Conservation (phyloP, 2,797 vertebrate species). For the Sebastes jordani region DNA sequence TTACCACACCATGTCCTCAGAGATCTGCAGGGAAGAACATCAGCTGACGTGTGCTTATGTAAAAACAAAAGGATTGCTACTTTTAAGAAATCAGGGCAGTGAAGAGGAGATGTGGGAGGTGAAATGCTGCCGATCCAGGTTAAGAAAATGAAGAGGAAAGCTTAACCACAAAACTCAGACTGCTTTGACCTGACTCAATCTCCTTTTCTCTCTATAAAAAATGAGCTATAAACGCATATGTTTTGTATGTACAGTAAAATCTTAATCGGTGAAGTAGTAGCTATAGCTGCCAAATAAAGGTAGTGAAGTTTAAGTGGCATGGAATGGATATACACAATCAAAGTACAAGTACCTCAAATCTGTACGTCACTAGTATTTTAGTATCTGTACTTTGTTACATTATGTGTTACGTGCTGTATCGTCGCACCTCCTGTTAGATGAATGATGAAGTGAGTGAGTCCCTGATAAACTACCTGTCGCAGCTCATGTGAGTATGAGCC, state of each 20-base stretch:
- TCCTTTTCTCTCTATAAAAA: neutral
- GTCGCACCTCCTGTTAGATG: neutral
- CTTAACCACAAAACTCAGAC: neutral
- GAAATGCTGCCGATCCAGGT: neutral
- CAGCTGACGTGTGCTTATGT: too few relatives aligned
- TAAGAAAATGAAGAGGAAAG: neutral
- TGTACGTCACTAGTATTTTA: too few relatives aligned
- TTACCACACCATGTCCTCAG: slow-evolving; percentile 71
- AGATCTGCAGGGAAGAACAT: slow-evolving; percentile 33
- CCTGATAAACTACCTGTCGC: neutral
- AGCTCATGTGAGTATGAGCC: slow-evolving; percentile 12
- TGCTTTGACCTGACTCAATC: neutral
- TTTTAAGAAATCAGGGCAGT: neutral
- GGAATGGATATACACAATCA: too few relatives aligned
- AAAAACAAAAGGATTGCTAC: neutral
- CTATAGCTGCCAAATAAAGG: neutral
- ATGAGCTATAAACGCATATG: too few relatives aligned
- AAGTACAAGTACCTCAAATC: too few relatives aligned
- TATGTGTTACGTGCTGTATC: neutral
- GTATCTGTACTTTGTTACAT: too few relatives aligned
- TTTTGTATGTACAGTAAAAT: neutral
- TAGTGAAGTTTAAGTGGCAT: neutral
- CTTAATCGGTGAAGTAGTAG: neutral
- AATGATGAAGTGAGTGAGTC: neutral
- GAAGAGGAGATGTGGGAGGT: neutral